phyloP scores from a whole-genome alignment of 2,113 vertebrate genomes.

The Calcarius ornatus region DNA sequence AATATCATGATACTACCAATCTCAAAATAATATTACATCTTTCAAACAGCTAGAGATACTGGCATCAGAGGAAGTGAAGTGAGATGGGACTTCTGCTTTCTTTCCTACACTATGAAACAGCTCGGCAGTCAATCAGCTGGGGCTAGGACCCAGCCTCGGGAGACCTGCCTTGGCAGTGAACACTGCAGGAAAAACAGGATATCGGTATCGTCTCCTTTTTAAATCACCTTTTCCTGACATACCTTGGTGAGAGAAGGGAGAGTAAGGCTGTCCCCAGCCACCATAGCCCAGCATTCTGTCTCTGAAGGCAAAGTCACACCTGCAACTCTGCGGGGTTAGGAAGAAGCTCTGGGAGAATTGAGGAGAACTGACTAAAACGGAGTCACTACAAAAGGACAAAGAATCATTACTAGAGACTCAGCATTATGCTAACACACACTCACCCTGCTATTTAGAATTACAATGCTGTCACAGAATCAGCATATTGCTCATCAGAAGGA shows the following conservation, averaged over 20 bases:
- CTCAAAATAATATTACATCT: background rate
- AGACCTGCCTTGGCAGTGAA: fast-evolving
- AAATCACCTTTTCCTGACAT: background rate
- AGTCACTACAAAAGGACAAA: background rate
- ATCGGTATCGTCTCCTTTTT: background rate
- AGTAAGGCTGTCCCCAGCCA: background rate
- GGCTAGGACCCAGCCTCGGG: background rate
- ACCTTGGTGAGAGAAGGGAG: background rate
- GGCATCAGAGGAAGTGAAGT: background rate
- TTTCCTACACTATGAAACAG: background rate
- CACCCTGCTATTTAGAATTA: background rate
- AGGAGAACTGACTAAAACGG: background rate
- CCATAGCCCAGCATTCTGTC: background rate
- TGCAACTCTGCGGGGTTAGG: background rate
- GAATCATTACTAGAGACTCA: background rate
- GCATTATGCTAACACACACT: background rate
- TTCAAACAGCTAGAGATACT: background rate
- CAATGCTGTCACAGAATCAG: background rate
- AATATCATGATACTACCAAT: background rate
- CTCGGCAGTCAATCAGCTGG: background rate
- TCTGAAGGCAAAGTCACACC: background rate
- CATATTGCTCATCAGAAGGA: background rate
- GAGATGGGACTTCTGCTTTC: background rate
- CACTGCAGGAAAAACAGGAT: background rate
- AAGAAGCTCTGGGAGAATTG: background rate